Base-by-base conservation (phyloP, 2,888 invertebrate species). In the Nasonovia ribisnigri region DNA sequence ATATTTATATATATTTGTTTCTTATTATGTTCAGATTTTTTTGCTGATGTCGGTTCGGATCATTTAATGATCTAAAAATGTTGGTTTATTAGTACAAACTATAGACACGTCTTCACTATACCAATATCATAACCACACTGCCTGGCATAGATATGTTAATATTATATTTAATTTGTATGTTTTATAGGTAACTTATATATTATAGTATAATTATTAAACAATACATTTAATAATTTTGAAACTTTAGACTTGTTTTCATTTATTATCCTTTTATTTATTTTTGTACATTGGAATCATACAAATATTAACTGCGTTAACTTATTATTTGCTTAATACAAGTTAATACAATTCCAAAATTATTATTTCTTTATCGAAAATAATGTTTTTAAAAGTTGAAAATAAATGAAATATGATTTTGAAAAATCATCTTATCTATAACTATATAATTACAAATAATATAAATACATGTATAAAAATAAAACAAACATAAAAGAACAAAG, bases 201-300 rank as follows among this genome's bases (percentile, higher is more conserved):
- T 42, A 88, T 91, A 91, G 54, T 36, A 60, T 77, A 84, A 84
- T 26, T 8, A 54, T 84, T 29, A 20, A n/a, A 77, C 54, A 77
- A 92, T 88, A 51, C 88, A 24, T 92, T 67, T 92, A 92, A 43
- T 84, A 67, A 54, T 92, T 92, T 92, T 88, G 29, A 92, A 92
- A 51, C 13, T 88, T 29, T 54, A 36, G n/a, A 48, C 16, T 42
- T 51, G 36, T 29, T 88, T 88, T 88, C 5, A 88, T 92, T 67
- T 88, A 51, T 84, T 51, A 26, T 51, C 29, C 6, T 46, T 86
- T 46, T 13, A 43, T 16, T 86, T 86, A 16, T 86, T 77, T 36
- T 42, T 24, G 36, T 77, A 36, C 36, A 16, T 36, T 77, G 36
- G 20, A 36, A 77, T 77, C 4, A 36, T 77, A 77, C 77, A 77